phyloP scores from a whole-genome alignment of 2,797 vertebrate genomes.

The Diplodus sargus region DNA sequence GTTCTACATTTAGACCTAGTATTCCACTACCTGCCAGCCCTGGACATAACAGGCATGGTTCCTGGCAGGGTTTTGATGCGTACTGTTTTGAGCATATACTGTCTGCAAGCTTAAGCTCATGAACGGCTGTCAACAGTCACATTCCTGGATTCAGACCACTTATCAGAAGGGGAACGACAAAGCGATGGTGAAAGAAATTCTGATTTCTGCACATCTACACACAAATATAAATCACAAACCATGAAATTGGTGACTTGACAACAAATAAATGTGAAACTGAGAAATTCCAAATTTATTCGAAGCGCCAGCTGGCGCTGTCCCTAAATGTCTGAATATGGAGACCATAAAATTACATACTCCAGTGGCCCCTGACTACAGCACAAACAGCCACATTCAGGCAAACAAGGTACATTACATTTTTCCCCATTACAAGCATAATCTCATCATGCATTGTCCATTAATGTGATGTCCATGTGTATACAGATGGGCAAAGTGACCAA shows the following conservation, averaged over 20 bases:
- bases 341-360: neutral
- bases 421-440: neutral
- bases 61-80: neutral
- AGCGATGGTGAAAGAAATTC: neutral
- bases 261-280: constrained; percentile 10
- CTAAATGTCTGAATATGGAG: neutral
- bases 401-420: neutral
- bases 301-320: neutral
- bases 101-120: neutral
- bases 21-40: constrained; percentile 7
- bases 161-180: neutral
- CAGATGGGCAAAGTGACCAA: neutral
- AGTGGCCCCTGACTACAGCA: neutral
- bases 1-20: constrained; percentile 11
- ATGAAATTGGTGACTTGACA: neutral
- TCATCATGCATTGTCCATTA: neutral
- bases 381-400: constrained; percentile 1
- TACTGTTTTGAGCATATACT: neutral
- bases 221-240: neutral
- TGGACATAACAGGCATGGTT: neutral
- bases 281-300: neutral
- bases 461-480: neutral
- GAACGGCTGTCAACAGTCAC: neutral
- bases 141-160: neutral
- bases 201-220: neutral